Evolutionary conservation across 2,113 vertebrate species (phyloP).

Genomic region (Cololabis saira): DNA sequence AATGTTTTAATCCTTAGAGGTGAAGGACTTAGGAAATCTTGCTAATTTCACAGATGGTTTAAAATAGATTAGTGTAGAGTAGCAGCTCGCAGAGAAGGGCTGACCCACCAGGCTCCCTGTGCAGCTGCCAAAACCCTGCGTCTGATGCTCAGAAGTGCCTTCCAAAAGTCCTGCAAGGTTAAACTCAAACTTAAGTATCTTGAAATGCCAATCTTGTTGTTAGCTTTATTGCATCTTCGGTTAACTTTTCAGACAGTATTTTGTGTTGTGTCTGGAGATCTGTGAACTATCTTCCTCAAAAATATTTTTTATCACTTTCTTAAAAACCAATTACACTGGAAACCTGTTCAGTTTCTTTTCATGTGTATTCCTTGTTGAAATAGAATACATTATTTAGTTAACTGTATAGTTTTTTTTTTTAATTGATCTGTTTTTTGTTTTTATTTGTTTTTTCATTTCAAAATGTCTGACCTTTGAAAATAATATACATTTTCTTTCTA

Average conservation of each 20-base stretch:
- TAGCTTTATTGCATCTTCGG: slow-evolving; percentile 27
- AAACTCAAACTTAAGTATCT: slow-evolving; percentile 85
- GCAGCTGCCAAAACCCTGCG: slow-evolving; percentile 84
- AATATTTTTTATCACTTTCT: too few relatives aligned
- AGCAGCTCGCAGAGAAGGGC: slow-evolving; percentile 84
- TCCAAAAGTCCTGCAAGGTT: slow-evolving; percentile 89
- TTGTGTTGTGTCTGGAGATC: slow-evolving; percentile 10
- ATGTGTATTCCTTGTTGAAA: too few relatives aligned
- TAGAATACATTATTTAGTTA: too few relatives aligned
- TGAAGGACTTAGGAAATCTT: slow-evolving; percentile 88
- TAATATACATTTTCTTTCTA: neutral
- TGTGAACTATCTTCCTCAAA: too few relatives aligned
- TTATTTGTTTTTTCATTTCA: neutral
- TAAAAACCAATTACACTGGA: too few relatives aligned
- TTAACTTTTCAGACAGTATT: slow-evolving; percentile 27
- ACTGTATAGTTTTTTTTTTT: neutral
- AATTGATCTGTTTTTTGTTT: neutral
- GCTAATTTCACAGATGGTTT: slow-evolving; percentile 90
- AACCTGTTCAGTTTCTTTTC: too few relatives aligned
- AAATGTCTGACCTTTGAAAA: slow-evolving; percentile 47
- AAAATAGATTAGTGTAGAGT: slow-evolving; percentile 88
- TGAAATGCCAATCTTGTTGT: slow-evolving; percentile 62
- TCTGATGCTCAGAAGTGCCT: slow-evolving; percentile 83
- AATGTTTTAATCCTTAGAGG: slow-evolving; percentile 87
- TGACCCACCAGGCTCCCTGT: slow-evolving; percentile 84